Evolutionary conservation across 2,888 invertebrate species (phyloP).

Genomic region (Phengaris arion): DNA sequence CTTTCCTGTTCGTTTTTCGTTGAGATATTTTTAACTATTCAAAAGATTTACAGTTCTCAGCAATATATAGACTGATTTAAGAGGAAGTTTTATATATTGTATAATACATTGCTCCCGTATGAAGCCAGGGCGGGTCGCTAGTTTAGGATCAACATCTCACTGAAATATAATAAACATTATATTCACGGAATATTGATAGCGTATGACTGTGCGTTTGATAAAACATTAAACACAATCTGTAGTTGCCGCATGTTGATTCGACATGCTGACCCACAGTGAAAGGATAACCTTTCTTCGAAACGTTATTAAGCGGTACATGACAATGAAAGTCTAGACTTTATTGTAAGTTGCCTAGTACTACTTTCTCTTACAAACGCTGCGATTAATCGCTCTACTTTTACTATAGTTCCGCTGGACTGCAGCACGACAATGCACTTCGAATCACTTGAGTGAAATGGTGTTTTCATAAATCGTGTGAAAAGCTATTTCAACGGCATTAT

Average conservation of each 20-base stretch:
- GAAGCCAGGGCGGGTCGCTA: no score
- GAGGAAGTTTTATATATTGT: no score
- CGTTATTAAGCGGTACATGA: conserved; percentile 24
- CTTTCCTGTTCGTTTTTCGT: no score
- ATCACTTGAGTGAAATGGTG: background rate
- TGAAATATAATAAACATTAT: no score
- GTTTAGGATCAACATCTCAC: no score
- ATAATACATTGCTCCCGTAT: no score
- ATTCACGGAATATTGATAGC: no score
- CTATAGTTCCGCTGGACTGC: conserved; percentile 5
- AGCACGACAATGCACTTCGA: background rate
- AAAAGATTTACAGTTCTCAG: no score
- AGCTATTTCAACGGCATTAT: no score
- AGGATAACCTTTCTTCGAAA: conserved; percentile 23
- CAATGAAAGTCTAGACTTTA: conserved; percentile 22
- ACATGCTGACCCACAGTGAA: conserved; percentile 24
- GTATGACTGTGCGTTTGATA: background rate
- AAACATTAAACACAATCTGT: background rate
- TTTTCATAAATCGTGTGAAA: background rate
- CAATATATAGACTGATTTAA: no score
- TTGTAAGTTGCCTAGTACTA: conserved; percentile 15
- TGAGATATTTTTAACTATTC: no score
- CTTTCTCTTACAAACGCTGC: conserved; percentile 18
- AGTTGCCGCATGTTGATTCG: background rate
- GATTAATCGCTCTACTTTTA: conserved; percentile 27